Conservation (phyloP, 2,888 invertebrate species). For the Muscina levida region DNA sequence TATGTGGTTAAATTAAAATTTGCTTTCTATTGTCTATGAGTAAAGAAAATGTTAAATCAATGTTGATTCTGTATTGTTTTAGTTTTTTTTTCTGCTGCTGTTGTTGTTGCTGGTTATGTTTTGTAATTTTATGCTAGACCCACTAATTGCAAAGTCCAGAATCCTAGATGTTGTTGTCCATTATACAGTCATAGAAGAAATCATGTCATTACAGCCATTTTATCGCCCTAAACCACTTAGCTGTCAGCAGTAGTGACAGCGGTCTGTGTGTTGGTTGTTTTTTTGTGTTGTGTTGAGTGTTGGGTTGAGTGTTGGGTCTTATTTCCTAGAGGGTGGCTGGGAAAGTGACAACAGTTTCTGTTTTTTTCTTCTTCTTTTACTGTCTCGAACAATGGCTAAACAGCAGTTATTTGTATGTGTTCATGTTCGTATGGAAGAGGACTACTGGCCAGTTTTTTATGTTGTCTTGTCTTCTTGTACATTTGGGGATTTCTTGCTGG, state of each 20-base stretch:
- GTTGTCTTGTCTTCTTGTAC: constrained; percentile 9
- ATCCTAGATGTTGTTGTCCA: constrained; percentile 17
- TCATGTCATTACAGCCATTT: constrained; percentile 70
- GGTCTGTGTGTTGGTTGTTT: constrained; percentile 73
- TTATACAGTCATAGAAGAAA: constrained; percentile 40
- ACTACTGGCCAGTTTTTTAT: constrained; percentile 41
- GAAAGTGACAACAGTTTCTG: constrained; percentile 57
- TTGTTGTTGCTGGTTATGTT: constrained; percentile 26
- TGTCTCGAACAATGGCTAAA: constrained; percentile 23
- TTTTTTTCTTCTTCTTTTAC: constrained; percentile 44
- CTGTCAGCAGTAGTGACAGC: constrained; percentile 78
- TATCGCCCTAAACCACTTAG: constrained; percentile 78
- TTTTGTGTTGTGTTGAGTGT: background rate
- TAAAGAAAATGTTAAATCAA: constrained; percentile 14
- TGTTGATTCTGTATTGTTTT: too few species aligned
- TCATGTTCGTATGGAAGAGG: constrained; percentile 13
- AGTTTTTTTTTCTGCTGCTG: constrained; percentile 16
- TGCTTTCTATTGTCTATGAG: constrained; percentile 51
- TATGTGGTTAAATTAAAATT: constrained; percentile 63
- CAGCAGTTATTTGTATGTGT: constrained; percentile 58
- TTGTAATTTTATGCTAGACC: constrained; percentile 2
- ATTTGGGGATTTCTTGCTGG: constrained; percentile 50
- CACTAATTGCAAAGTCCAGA: constrained; percentile 28
- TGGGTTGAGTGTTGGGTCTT: constrained; percentile 67
- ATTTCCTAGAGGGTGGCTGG: constrained; percentile 52